Evolutionary conservation across 2,797 vertebrate species (phyloP), one percentile per base, ranked within the genome.

Genomic region (Luscinia luscinia): DNA sequence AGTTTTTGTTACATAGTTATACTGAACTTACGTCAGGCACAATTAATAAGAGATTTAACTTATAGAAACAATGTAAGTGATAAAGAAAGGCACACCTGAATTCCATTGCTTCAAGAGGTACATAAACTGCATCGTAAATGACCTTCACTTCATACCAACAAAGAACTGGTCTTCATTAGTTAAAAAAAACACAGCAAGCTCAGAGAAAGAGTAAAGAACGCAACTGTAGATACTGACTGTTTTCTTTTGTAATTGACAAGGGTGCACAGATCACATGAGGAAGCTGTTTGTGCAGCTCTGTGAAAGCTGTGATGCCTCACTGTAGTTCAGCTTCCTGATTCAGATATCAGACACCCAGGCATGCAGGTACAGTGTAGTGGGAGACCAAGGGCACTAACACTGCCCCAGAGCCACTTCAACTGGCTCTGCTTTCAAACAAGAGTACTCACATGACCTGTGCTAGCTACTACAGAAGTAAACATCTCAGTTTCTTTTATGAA

Each of bases 231-330:
- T 28, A 64, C 0, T 18, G n/a, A 22, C 22, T 36, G 6, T 18
- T 36, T 78, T 52, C 26, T 34, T 7, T 80, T 62, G 18, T 19
- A 36, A 40, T 30, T 38, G 8, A 67, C 48, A 82, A 21, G 0
- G 2, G 17, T 4, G 10, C 11, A 54, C 18, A 57, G 22, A 64
- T 14, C 5, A 45, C 34, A 10, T 0, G 0, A 63, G 48, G 30
- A 77, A 72, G 41, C n/a, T 40, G 12, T 34, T 68, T 11, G 11
- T 38, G 41, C n/a, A 51, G 16, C 61, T 63, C 52, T 26, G n/a
- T 1, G 0, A 11, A 8, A 23, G 51, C 21, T 43, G 9, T 21
- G 24, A 90, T 3, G 5, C n/a, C 13, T 16, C 22, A 11, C 1
- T 15, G 12, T 0, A n/a, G 27, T 7, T 64, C 63, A 92, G 55